Evolutionary conservation across 2,888 invertebrate genomes (phyloP).

Genomic region (Tethea ocularis): DNA sequence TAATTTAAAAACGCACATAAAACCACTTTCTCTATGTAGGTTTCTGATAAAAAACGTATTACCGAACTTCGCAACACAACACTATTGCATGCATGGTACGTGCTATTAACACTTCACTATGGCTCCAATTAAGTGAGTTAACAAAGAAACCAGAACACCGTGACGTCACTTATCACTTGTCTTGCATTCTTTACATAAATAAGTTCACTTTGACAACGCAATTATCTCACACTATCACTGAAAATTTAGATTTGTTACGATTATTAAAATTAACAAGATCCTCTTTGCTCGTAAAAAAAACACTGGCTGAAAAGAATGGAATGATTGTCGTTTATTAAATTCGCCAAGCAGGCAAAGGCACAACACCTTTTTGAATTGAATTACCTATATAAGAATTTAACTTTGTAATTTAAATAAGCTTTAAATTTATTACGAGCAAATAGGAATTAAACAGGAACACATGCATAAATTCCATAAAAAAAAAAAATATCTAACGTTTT

Average conservation of each 20-base stretch:
- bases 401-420: neutral
- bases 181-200: slow-evolving; percentile 27
- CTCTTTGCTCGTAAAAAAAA: neutral
- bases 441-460: neutral
- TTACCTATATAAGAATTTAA: neutral
- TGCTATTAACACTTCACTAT: slow-evolving; percentile 33
- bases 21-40: neutral
- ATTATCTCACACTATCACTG: slow-evolving; percentile 24
- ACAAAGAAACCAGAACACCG: slow-evolving; percentile 50
- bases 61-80: neutral
- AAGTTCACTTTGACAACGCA: slow-evolving; percentile 13
- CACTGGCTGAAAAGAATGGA: neutral
- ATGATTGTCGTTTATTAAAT: too few species aligned
- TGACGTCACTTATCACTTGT: slow-evolving; percentile 46
- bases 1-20: neutral
- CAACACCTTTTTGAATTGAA: too few species aligned
- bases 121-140: slow-evolving; percentile 33
- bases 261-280: neutral
- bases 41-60: neutral
- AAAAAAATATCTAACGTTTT: neutral
- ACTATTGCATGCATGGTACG: slow-evolving; percentile 23
- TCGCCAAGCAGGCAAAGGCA: too few species aligned
- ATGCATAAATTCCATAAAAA: neutral
- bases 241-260: slow-evolving; percentile 8
- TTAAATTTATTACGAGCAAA: neutral